A percentile compares a stretch with the other conserved stretches of the same genome.
phyloP scores from a whole-genome alignment of 1,140 invertebrate species.

The Sinella curviseta region DNA sequence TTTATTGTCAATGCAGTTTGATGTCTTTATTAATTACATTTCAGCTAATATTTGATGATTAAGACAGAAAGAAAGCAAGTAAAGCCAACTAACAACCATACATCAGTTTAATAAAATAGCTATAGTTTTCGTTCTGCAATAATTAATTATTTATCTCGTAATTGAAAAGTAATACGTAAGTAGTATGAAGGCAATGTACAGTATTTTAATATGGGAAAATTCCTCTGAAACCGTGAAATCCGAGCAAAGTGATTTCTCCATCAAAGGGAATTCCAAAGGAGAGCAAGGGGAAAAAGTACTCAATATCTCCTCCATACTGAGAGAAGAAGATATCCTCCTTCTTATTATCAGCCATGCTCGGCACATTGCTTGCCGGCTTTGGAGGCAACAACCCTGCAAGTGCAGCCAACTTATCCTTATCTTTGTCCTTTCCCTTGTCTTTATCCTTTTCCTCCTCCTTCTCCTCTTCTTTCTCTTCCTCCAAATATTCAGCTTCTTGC shows the following conservation, averaged over 20 bases:
- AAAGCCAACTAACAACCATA: too few relatives aligned
- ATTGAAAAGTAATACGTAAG: too few relatives aligned
- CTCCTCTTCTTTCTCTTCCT: neutral
- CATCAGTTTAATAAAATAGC: too few relatives aligned
- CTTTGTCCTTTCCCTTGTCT: neutral
- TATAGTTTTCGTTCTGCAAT: too few relatives aligned
- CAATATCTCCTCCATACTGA: slow-evolving; percentile 49
- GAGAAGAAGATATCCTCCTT: slow-evolving; percentile 41
- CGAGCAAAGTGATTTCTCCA: slow-evolving; percentile 49
- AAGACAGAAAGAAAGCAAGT: too few relatives aligned
- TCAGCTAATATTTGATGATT: too few relatives aligned
- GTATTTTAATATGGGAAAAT: slow-evolving; percentile 47
- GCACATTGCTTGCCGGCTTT: neutral
- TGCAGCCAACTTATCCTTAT: neutral
- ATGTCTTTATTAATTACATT: too few relatives aligned
- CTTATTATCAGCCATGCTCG: neutral
- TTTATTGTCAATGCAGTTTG: too few relatives aligned
- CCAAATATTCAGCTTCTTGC: too few relatives aligned
- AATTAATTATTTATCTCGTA: too few relatives aligned
- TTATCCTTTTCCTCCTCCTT: neutral
- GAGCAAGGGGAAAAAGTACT: slow-evolving; percentile 49
- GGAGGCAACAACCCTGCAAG: neutral
- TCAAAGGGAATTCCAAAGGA: slow-evolving; percentile 49
- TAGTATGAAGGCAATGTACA: too few relatives aligned
- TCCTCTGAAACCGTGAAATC: slow-evolving; percentile 49